Evolutionary conservation across 2,797 vertebrate genomes (phyloP).

Genomic region (Sebastes hopkinsi): DNA sequence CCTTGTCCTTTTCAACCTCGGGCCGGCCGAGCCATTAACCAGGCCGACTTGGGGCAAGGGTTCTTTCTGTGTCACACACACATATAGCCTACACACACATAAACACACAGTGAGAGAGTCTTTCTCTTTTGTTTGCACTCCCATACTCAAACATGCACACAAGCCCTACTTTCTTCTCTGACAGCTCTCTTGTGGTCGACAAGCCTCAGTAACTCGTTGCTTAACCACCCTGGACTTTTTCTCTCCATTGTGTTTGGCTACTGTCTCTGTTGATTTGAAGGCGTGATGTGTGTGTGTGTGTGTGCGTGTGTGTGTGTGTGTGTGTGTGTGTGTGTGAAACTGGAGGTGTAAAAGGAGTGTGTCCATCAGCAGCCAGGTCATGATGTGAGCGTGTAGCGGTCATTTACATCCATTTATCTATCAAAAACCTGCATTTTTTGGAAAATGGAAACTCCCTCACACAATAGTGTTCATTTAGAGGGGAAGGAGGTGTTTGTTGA

Average conservation of each 20-base stretch:
- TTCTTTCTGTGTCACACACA: conserved; percentile 42
- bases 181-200: conserved; percentile 77
- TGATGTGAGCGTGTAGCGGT: background rate
- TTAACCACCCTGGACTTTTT: conserved; percentile 71
- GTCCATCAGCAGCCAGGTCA: conserved; percentile 35
- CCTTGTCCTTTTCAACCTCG: conserved; percentile 61
- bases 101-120: conserved; percentile 58
- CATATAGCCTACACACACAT: conserved; percentile 18
- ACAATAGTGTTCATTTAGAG: conserved; percentile 60
- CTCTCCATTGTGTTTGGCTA: conserved; percentile 69
- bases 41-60: conserved; percentile 48
- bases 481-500: conserved; percentile 32
- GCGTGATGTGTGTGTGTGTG: conserved; percentile 25
- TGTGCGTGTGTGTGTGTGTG: conserved; percentile 7
- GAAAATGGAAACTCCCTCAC: conserved; percentile 53
- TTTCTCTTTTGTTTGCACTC: conserved; percentile 74
- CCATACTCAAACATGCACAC: conserved; percentile 70
- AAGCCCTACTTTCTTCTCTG: conserved; percentile 71
- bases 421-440: conserved; percentile 48
- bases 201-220: conserved; percentile 73
- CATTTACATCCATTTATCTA: conserved; percentile 21
- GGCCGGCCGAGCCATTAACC: conserved; percentile 61
- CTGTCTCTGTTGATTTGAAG: conserved; percentile 67
- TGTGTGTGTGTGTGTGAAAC: conserved; percentile 7
- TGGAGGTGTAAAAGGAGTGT: conserved; percentile 36